A percentile compares a stretch with the other conserved stretches of the same genome.
phyloP scores from a whole-genome alignment of 2,888 invertebrate genomes.

The Morpho deidamia region DNA sequence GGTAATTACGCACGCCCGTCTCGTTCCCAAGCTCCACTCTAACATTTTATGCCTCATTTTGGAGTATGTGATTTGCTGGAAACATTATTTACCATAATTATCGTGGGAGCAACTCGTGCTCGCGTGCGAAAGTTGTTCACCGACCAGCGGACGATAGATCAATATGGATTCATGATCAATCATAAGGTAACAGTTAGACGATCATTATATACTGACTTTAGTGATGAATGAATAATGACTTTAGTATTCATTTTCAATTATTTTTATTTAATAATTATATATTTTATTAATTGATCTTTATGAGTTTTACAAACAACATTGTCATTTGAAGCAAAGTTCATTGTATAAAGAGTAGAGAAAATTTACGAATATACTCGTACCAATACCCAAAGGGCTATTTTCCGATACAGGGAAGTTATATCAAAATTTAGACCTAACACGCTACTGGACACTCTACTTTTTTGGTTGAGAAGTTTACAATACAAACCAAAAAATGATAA shows the following conservation, averaged over 20 bases:
- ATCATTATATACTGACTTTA: neutral
- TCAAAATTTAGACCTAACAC: too few relatives aligned
- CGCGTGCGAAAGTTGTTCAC: constrained; percentile 43
- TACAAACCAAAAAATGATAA: too few relatives aligned
- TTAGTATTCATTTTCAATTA: neutral
- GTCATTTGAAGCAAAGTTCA: too few relatives aligned
- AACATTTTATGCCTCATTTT: constrained; percentile 72
- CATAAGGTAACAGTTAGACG: neutral
- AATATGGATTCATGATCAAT: constrained; percentile 7
- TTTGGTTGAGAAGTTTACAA: too few relatives aligned
- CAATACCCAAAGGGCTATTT: too few relatives aligned
- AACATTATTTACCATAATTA: constrained; percentile 65
- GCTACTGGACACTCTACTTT: too few relatives aligned
- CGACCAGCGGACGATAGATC: constrained; percentile 5
- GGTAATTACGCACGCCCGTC: constrained; percentile 71
- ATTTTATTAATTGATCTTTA: too few relatives aligned
- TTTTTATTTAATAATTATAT: too few relatives aligned
- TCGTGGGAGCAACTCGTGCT: constrained; percentile 58
- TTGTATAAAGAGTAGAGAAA: too few relatives aligned
- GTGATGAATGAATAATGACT: neutral
- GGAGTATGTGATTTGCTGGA: constrained; percentile 70
- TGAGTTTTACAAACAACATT: neutral
- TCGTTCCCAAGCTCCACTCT: constrained; percentile 65
- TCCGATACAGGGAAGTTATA: too few relatives aligned
- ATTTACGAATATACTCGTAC: too few relatives aligned